Evolutionary conservation across 2,113 vertebrate species (phyloP), one percentile per base, ranked within the genome.

Genomic region (Pterocles gutturalis): DNA sequence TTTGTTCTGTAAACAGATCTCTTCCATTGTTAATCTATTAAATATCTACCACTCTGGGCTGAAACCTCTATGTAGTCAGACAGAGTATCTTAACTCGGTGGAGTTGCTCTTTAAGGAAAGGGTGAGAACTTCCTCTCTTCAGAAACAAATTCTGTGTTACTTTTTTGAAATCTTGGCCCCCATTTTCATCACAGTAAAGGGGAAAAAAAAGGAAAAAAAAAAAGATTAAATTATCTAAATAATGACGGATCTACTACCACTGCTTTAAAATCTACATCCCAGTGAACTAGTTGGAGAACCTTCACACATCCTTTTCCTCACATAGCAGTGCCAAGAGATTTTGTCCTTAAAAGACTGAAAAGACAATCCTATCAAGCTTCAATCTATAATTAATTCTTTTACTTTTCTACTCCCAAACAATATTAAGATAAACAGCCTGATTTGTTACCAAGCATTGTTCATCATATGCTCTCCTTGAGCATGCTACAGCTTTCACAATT

Each of bases 341-440:
- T 85, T 83, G 43, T 86, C 43, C 22, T 84, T 64, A 71, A 73
- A 87, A 65, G 48, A 82, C 28, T 41, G 31, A 90, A 89, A 91
- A 94, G n/a, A 80, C 34, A 75, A 62, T 83, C 57, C 73, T 83
- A 79, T 81, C 67, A 62, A 86, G 62, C 45, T 54, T 64, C 49
- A 61, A 80, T 81, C 64, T 86, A 69, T 36, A 90, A 93, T 80
- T 80, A 93, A 49, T 90, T 91, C 2, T 82, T 94, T 75, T 58
- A 46, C 49, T 90, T 90, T 93, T 53, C 66, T 69, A 70, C 28
- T 79, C 26, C 43, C 33, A 89, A 72, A 85, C 61, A 77, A 88
- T 76, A 86, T 72, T 87, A 91, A 92, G 87, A 87, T 91, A 82
- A 96, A 92, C 69, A 82, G 81, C 45, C 43, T 58, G 61, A 89